Conservation (phyloP, 2,113 vertebrate genomes). For the Anolis sagrei region DNA sequence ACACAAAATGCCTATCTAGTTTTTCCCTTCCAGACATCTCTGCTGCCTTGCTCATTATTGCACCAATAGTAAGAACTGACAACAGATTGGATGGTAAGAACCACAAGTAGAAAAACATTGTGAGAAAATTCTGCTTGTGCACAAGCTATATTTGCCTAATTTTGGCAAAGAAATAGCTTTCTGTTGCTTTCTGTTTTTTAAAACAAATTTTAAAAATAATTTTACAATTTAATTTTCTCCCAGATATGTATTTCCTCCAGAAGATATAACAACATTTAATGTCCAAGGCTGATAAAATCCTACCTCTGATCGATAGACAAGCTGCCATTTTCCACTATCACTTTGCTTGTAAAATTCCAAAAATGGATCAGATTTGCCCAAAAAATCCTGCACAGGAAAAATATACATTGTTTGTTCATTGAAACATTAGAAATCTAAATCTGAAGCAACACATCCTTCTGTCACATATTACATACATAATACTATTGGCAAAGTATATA, state of each 20-base stretch:
- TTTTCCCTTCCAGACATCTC: constrained; percentile 1
- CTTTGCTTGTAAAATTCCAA: constrained; percentile 88
- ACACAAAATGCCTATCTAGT: background rate
- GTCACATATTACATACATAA: background rate
- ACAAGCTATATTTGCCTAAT: background rate
- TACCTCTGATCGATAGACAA: constrained; percentile 92
- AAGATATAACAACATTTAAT: background rate
- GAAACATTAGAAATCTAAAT: constrained; percentile 1
- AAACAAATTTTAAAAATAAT: too few species aligned
- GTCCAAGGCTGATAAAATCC: background rate
- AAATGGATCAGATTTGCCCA: constrained; percentile 94
- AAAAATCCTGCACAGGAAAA: constrained; percentile 82
- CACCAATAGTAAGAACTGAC: background rate
- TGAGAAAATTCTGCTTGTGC: background rate
- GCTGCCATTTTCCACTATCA: constrained; percentile 86
- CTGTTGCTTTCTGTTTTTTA: too few species aligned
- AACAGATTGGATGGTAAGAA: background rate
- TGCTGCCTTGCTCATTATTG: background rate
- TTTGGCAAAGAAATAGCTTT: background rate
- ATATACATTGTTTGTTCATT: background rate
- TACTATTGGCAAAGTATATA: background rate
- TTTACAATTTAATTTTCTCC: background rate
- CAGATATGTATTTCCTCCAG: too few species aligned
- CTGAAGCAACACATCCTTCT: background rate
- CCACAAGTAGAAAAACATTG: background rate